These are phyloP conservation scores for Enteromius mattozi DNA, from an alignment of 2,797 vertebrate genomes.

Conservation along the genomic window DNA sequence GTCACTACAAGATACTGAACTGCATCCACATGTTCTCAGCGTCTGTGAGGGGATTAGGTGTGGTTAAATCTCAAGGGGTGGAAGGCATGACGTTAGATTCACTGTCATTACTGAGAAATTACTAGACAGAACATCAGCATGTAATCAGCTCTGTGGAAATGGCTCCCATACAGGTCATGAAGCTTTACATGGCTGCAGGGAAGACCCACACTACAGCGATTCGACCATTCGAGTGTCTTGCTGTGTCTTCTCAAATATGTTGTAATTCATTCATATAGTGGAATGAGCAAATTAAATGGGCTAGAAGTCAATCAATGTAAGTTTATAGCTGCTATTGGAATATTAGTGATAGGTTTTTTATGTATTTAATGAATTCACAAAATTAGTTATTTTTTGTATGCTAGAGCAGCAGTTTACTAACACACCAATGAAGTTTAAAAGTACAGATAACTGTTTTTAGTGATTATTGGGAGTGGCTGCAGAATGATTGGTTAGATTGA, in stretches of 20 bases:
- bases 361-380: not conserved
- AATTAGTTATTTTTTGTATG: not conserved
- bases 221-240: not conserved
- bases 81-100: conserved; percentile 9
- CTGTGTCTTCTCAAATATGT: not conserved
- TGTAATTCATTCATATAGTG: not conserved
- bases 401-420: not conserved
- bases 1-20: not conserved
- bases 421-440: not conserved
- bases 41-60: not conserved
- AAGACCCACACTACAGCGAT: not conserved
- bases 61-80: conserved; percentile 26
- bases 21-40: not conserved
- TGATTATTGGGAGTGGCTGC: not conserved
- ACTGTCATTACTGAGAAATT: conserved; percentile 34
- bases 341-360: not conserved
- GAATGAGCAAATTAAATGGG: not conserved
- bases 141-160: conserved; percentile 21
- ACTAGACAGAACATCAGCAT: conserved; percentile 8
- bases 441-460: not conserved
- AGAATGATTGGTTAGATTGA: not conserved
- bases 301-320: not conserved
- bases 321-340: not conserved
- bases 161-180: conserved; percentile 1
- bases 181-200: conserved; percentile 1